Base-by-base conservation (phyloP, 2,888 invertebrate species). In the Psylliodes chrysocephalus region DNA sequence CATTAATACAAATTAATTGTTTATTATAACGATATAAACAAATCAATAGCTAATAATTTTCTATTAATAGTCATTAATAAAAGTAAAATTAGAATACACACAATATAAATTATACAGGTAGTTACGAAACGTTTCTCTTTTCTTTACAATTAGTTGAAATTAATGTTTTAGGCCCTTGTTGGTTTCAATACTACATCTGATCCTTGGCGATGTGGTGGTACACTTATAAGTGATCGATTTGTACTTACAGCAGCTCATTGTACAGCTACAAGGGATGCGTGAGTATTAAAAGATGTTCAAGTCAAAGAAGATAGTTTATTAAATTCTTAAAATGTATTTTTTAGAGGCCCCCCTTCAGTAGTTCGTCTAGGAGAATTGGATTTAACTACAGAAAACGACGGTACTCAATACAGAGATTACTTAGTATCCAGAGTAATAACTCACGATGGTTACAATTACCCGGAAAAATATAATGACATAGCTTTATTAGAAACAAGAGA, bases 161-260 rank as follows among this genome's bases (percentile, higher is more conserved):
- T n/a, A n/a, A n/a, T n/a, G 67, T 76, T 80, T 66, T 70, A 84
- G 84, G 84, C 80, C 19, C 81, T 81, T 18, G 64, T 84, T 47
- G 84, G 84, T 19, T 84, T 78, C 67, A 71, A 72, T 47, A 70
- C 70, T 25, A 75, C 75, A 25, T 76, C 76, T 4, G 71, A 75
- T 44, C 73, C 74, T 44, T 84, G 82, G 82, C 75, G 75, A 52
- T 88, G 88, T 75, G 88, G 87, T 2, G 88, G 86, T 1, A 84
- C 86, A 1, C 77, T 88, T 15, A 83, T 88, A 28, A 85, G 85
- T 68, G 82, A 85, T 15, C 73, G 81, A 56, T 86, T 82, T 78
- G 80, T 88, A 12, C 74, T 88, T 25, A 87, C 88, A 6, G 88
- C 88, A n/a, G 87, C 87, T 19, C 88, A 88, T 75, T 88, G 88